These are phyloP conservation scores for Caenorhabditis drosophilae DNA, from an alignment of 2,888 invertebrate genomes.

Conservation along the genomic window DNA sequence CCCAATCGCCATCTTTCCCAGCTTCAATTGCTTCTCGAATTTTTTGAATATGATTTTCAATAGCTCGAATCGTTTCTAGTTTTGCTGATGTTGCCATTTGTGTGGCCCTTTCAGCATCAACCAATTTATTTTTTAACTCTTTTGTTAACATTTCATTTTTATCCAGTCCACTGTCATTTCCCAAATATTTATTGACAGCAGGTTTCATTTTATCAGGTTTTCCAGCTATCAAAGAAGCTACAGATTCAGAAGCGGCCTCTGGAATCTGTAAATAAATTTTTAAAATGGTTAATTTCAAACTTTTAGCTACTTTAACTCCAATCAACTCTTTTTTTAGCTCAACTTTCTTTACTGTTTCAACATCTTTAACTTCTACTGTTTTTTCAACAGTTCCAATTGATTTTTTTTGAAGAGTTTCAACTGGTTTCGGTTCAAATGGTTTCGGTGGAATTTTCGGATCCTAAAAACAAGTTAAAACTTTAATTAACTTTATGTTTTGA, in stretches of 20 bases:
- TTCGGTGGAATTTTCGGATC: slow-evolving; percentile 22
- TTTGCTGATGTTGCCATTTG: slow-evolving; percentile 48
- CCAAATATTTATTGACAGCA: slow-evolving; percentile 8
- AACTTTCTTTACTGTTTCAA: not conserved
- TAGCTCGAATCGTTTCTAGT: slow-evolving; percentile 42
- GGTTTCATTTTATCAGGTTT: slow-evolving; percentile 3
- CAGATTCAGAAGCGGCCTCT: not conserved
- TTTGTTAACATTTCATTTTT: slow-evolving; percentile 37
- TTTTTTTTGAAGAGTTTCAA: slow-evolving; percentile 1
- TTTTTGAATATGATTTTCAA: slow-evolving; percentile 43
- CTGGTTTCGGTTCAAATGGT: slow-evolving; percentile 21
- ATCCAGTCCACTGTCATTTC: slow-evolving; percentile 14
- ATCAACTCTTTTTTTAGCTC: slow-evolving; percentile 10
- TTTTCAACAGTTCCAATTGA: not conserved
- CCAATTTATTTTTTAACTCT: slow-evolving; percentile 33
- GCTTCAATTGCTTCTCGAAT: slow-evolving; percentile 69
- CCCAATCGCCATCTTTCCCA: slow-evolving; percentile 46
- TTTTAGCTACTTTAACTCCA: slow-evolving; percentile 7
- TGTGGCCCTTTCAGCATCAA: slow-evolving; percentile 35
- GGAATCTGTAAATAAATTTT: not conserved
- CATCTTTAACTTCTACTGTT: not conserved
- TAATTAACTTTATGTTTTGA: not conserved
- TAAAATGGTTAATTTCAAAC: slow-evolving; percentile 1
- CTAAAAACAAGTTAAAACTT: slow-evolving; percentile 1
- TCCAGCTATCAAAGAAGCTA: not conserved